Evolutionary conservation across 1,140 invertebrate genomes (phyloP), one percentile per base, ranked within the genome.

Genomic region (Akabosia matsudoensis): DNA sequence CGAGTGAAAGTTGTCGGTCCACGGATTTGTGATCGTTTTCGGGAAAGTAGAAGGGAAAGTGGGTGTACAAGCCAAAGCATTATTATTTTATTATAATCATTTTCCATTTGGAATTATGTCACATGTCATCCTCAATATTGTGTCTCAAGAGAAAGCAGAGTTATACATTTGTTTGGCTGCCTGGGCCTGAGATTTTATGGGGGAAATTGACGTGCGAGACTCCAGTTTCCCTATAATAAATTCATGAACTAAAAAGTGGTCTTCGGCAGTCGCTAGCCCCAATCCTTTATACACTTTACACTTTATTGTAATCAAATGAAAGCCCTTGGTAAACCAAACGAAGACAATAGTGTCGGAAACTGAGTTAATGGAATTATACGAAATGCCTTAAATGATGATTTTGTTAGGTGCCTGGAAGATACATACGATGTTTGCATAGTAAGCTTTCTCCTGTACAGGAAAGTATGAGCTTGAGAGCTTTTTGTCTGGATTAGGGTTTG

Each of bases 161-260:
- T 45, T 45, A 45, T 45, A 10, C 18, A 18, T 45, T 45, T 45
- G 7, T 18, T 45, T 45, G 37, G 24, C 13, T 56, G 54, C 24
- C 13, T 56, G 54, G 7, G 10, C 24, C 4, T 56, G 54, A 24
- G 10, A 56, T 13, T n/a, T 13, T 56, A 56, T 16, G 22, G 22
- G 54, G 37, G 37, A 18, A 56, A 56, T n/a, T 67, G 61, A 67
- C 30, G 61, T 31, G 28, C 28, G 7, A 67, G 26, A 67, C 61
- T 67, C 61, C 28, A 67, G 61, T 67, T 30, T 67, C 37, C n/a
- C 7, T 67, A 67, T 67, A 16, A 67, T 67, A 67, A 67, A 67
- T 67, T 67, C 61, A 67, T 67, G 28, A 67, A 70, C 26, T 31
- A 26, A 26, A 45, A 45, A 45, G n/a, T n/a, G 37, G 37, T 45